phyloP scores from a whole-genome alignment of 2,888 invertebrate species.

The Furcula furcula region DNA sequence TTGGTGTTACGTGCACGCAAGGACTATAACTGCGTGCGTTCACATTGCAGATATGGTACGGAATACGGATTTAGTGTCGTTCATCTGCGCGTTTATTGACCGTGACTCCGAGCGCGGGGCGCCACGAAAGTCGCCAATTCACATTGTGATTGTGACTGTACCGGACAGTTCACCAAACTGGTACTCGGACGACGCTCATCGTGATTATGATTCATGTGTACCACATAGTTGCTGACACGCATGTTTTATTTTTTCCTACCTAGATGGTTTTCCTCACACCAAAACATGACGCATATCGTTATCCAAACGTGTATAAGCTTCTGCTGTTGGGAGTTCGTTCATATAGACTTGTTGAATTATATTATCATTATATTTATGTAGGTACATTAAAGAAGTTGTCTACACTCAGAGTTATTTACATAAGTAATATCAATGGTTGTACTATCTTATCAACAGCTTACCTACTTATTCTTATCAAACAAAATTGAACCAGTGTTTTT shows the following conservation, averaged over 20 bases:
- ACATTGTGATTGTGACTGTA: slow-evolving; percentile 14
- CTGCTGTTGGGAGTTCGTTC: no score
- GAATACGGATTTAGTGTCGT: slow-evolving; percentile 23
- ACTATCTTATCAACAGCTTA: no score
- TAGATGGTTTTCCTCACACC: slow-evolving; percentile 20
- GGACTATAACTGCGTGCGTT: slow-evolving; percentile 17
- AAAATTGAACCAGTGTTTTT: slow-evolving; percentile 1
- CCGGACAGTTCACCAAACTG: slow-evolving; percentile 6
- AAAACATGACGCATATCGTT: slow-evolving; percentile 12
- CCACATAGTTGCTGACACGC: slow-evolving; percentile 6
- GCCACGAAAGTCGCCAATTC: slow-evolving; percentile 20
- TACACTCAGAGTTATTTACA: no score
- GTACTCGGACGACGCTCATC: slow-evolving; percentile 8
- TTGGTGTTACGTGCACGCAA: slow-evolving; percentile 11
- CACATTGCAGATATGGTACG: slow-evolving; percentile 9
- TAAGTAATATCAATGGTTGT: no score
- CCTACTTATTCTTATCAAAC: no score
- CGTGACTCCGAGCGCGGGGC: slow-evolving; percentile 25
- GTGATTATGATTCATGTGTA: slow-evolving; percentile 14
- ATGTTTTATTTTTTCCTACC: slow-evolving; percentile 12
- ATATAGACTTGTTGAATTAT: no score
- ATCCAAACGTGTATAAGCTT: no score
- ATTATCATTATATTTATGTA: no score
- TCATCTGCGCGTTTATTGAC: slow-evolving; percentile 26
- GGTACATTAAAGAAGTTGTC: no score